Evolutionary conservation across 2,888 invertebrate genomes (phyloP), one percentile per base, ranked within the genome.

Genomic region (Dyspetes luteomarginatus): DNA sequence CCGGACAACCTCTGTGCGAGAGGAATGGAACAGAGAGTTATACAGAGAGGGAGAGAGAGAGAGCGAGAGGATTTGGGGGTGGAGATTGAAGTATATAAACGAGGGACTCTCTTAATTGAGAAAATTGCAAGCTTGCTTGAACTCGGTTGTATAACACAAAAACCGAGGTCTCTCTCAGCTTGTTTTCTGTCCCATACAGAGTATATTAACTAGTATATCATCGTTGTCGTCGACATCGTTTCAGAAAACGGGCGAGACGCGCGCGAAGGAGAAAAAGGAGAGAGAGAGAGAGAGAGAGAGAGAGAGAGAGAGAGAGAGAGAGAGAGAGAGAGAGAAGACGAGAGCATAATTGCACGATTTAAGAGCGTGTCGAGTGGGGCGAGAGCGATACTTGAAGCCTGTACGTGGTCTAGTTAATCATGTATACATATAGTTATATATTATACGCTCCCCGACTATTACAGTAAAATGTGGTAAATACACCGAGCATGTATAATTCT

Each of bases 321-420:
- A 62, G 12, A 41, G 36, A 64, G 43, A 50, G 9, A n/a, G 62
- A 26, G 71, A 71, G 45, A 65, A 76, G 72, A 64, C 72, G 78
- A 75, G 71, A 75, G 75, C 75, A 73, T 81, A 81, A 81, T 81
- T 81, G 77, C 77, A 69, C 68, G 73, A 77, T 81, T 81, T 81
- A 77, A 81, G 77, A 77, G 68, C 64, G 64, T 58, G 81, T 74
- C 52, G 81, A 81, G 68, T 69, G 77, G 68, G 60, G 52, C 52
- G 26, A 81, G 72, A 76, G 48, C 48, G 76, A 81, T 81, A 76
- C 80, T 80, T 76, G 50, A 80, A 76, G 56, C 60, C 30, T 55
- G 69, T 65, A 65, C 72, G 62, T 68, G 80, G 72, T 81, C 80
- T 67, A 76, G 73, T 77, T 77, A 77, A 77, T 77, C 68, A 48